Percentiles rank a stretch among this genome's conserved stretches.
phyloP scores from a whole-genome alignment of 2,888 invertebrate genomes.

The Orthosia incerta region DNA sequence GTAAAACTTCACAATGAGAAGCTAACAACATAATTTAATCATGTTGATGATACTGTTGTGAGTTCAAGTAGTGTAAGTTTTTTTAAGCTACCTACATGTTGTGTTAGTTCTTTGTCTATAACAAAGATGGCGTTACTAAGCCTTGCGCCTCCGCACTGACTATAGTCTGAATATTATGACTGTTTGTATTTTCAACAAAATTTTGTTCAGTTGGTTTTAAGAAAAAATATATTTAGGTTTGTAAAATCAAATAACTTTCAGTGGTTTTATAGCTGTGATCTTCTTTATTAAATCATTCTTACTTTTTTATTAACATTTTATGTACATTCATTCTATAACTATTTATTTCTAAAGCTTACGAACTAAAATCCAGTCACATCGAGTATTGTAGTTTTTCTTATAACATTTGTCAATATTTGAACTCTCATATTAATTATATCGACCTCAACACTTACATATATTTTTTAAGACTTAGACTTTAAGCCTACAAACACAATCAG shows the following conservation, averaged over 20 bases:
- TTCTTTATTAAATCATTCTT: conserved; percentile 48
- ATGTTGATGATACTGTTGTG: neutral
- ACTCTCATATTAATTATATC: neutral
- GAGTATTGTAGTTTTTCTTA: neutral
- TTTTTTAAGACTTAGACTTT: neutral
- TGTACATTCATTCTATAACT: conserved; percentile 43
- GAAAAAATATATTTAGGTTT: no score
- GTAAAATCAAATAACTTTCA: neutral
- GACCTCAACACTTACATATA: neutral
- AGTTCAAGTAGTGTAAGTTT: conserved; percentile 2
- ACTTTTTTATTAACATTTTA: conserved; percentile 29
- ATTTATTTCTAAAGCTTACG: conserved; percentile 30
- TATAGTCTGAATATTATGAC: neutral
- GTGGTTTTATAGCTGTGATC: conserved; percentile 48
- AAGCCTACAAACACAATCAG: neutral
- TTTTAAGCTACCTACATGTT: neutral
- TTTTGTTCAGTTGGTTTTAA: no score
- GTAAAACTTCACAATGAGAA: neutral
- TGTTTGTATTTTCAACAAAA: no score
- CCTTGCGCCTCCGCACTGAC: conserved; percentile 3
- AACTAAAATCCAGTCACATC: conserved; percentile 23
- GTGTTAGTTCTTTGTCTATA: conserved; percentile 1
- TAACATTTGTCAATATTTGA: conserved; percentile 48
- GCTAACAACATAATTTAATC: neutral
- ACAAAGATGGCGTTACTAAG: conserved; percentile 42